Conservation (phyloP, 2,797 vertebrate species). For the Amphiprion clarkii region DNA sequence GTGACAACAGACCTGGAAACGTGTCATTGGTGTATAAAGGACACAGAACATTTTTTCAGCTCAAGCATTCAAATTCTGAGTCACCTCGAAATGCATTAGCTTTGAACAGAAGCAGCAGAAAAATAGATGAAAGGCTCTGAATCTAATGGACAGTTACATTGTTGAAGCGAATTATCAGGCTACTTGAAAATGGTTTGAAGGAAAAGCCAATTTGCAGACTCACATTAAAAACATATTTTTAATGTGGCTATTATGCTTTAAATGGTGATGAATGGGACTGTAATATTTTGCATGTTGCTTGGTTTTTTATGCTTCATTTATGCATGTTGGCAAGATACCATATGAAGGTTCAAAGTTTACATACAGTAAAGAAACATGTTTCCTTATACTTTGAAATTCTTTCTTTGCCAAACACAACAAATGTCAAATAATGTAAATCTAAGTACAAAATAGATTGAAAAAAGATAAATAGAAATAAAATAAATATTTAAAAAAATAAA, state of each 20-base stretch:
- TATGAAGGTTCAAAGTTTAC: too few species aligned
- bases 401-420: too few species aligned
- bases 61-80: conserved; percentile 20
- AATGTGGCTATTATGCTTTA: neutral
- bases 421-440: too few species aligned
- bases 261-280: neutral
- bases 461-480: too few species aligned
- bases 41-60: conserved; percentile 8
- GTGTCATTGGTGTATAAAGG: conserved; percentile 22
- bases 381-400: too few species aligned
- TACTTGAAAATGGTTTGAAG: conserved; percentile 19
- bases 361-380: too few species aligned
- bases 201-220: conserved; percentile 4
- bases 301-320: neutral
- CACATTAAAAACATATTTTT: neutral
- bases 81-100: conserved; percentile 27
- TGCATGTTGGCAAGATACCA: too few species aligned
- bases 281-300: neutral
- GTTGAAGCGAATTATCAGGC: neutral
- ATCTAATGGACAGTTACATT: conserved; percentile 31
- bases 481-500: too few species aligned
- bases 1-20: conserved; percentile 22
- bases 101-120: conserved; percentile 13
- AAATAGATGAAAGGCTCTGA: conserved; percentile 21
- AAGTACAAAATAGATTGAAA: too few species aligned